A percentile compares a stretch with the other conserved stretches of the same genome.
phyloP scores from a whole-genome alignment of 2,113 vertebrate genomes.

The Gymnorhina tibicen region DNA sequence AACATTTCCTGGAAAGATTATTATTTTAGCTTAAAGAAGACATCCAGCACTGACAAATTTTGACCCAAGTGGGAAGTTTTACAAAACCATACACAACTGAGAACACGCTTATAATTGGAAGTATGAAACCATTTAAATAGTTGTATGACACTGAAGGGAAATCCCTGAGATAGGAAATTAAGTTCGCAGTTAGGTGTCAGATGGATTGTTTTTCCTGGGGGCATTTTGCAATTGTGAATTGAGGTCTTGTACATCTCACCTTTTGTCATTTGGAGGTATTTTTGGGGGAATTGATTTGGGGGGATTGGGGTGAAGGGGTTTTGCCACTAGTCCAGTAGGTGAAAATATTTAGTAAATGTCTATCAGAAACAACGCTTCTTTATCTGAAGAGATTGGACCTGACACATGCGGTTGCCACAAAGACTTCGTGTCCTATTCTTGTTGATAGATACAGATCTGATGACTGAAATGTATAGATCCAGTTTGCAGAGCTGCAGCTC shows the following conservation, averaged over 20 bases:
- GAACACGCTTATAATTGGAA: not conserved
- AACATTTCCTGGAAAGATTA: not conserved
- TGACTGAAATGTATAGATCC: not conserved
- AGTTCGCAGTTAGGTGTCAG: not conserved
- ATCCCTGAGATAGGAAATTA: not conserved
- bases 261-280: not conserved
- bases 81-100: not conserved
- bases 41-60: not conserved
- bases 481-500: not conserved
- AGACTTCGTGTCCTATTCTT: fast-evolving
- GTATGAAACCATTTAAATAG: not conserved
- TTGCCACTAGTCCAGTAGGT: not conserved
- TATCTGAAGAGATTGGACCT: not conserved
- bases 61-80: not conserved
- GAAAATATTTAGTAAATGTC: not conserved
- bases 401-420: not conserved
- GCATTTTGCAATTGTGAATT: not conserved
- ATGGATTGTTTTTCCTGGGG: not conserved
- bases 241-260: not conserved
- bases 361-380: not conserved
- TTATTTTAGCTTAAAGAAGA: not conserved
- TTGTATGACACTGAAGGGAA: not conserved
- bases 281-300: not conserved
- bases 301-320: fast-evolving
- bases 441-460: not conserved